phyloP scores from a whole-genome alignment of 2,797 vertebrate genomes.

The Sorex maritimensis region DNA sequence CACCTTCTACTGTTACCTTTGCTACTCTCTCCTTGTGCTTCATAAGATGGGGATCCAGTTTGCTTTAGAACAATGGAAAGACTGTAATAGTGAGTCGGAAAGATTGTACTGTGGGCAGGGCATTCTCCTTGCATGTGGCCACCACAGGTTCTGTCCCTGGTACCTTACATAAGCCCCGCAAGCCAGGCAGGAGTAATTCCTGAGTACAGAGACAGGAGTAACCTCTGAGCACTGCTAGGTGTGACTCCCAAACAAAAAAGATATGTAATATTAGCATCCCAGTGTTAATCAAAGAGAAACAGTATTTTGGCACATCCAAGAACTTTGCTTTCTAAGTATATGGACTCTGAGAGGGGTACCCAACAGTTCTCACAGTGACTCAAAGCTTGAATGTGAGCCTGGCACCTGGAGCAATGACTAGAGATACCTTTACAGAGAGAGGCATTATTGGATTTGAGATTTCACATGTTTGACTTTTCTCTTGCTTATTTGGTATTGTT shows the following conservation, averaged over 20 bases:
- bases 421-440: neutral
- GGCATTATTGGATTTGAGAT: neutral
- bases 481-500: constrained; percentile 56
- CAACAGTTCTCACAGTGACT: neutral
- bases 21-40: neutral
- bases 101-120: no score
- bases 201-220: no score
- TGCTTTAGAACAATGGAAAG: constrained; percentile 19
- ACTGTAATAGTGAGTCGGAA: no score
- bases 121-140: no score
- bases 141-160: neutral
- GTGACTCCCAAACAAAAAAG: no score
- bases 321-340: neutral
- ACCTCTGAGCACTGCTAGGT: no score
- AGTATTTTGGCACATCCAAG: neutral
- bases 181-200: no score
- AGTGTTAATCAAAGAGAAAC: neutral
- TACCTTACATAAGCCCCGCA: no score
- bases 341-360: neutral
- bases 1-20: neutral
- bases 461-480: neutral
- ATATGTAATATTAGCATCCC: neutral
- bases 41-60: neutral
- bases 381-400: neutral
- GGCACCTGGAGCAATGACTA: neutral